phyloP scores from a whole-genome alignment of 2,113 vertebrate species.

The Dasyornis broadbenti region DNA sequence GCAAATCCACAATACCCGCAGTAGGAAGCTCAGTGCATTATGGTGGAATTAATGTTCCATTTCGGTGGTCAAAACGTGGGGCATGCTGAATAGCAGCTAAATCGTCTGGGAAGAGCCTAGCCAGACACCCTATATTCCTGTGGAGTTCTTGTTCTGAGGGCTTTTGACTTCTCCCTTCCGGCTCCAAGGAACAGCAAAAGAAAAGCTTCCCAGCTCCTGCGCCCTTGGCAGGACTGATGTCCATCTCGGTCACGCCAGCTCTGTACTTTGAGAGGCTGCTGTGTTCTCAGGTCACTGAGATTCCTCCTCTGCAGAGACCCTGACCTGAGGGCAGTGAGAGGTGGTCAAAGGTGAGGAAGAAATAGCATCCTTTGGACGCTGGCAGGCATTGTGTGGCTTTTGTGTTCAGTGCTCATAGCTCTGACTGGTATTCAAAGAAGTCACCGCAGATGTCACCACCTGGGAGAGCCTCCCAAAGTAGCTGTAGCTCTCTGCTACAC shows the following conservation, averaged over 20 bases:
- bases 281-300: not conserved
- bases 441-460: not conserved
- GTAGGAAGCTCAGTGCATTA: not conserved
- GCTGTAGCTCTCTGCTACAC: not conserved
- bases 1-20: not conserved
- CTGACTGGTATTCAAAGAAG: not conserved
- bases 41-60: not conserved
- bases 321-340: not conserved
- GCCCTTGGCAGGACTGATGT: not conserved
- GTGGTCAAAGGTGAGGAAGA: not conserved
- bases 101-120: not conserved
- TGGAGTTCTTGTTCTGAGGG: not conserved
- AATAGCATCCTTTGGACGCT: not conserved
- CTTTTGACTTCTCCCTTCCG: not conserved
- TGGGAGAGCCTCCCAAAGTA: not conserved
- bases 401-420: not conserved
- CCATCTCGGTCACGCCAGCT: fast-evolving
- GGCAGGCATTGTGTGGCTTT: not conserved
- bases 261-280: not conserved
- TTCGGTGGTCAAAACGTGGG: not conserved
- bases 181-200: not conserved
- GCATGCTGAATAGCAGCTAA: not conserved
- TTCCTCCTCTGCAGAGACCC: not conserved
- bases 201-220: not conserved
- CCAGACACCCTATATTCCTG: not conserved